Conservation (phyloP, 1,140 invertebrate genomes). For the Globodera rostochiensis region DNA sequence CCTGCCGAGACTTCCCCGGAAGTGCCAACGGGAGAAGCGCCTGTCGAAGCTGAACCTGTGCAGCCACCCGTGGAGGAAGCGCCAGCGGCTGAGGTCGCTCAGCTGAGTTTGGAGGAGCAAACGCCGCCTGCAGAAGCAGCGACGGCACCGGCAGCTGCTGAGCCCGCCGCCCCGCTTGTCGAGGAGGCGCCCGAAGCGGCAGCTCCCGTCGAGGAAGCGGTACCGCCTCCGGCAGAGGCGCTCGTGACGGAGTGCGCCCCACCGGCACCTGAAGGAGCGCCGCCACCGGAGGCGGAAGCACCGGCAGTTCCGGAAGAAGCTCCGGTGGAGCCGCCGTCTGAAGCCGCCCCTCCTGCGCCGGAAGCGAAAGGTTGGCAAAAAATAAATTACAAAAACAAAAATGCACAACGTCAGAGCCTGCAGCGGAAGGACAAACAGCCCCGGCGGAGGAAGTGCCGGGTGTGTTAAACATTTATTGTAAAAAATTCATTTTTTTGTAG, state of each 20-base stretch:
- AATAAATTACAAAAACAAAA: not conserved
- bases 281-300: not conserved
- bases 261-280: not conserved
- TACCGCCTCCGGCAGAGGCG: not conserved
- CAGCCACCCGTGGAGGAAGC: constrained; percentile 1
- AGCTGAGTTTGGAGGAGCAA: not conserved
- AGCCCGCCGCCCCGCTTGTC: not conserved
- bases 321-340: not conserved
- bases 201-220: not conserved
- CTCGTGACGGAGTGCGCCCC: not conserved
- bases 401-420: not conserved
- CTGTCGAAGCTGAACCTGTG: constrained; percentile 15
- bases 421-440: not conserved
- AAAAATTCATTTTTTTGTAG: not conserved
- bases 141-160: not conserved
- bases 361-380: not conserved
- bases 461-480: not conserved
- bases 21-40: constrained; percentile 7
- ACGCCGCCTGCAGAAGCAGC: constrained; percentile 4
- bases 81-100: not conserved
- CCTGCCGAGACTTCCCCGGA: constrained; percentile 7
- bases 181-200: constrained; percentile 3
- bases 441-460: not conserved
- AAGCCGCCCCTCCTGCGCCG: not conserved
- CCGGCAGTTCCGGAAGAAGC: not conserved